Evolutionary conservation across 2,113 vertebrate species (phyloP), one percentile per base, ranked within the genome.

Genomic region (Fulmarus glacialis): DNA sequence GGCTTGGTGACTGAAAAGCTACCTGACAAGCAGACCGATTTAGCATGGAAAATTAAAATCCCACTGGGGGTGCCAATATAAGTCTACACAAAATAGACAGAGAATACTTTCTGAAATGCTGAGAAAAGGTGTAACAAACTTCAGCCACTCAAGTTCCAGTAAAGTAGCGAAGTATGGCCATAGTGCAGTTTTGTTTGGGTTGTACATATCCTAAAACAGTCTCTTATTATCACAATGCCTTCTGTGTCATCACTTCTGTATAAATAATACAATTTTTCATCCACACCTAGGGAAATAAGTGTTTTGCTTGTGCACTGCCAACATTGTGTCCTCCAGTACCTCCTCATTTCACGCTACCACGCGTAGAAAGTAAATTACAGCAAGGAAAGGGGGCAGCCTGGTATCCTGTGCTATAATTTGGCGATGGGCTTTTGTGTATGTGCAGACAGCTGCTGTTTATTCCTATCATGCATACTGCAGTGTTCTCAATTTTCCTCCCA

Each of bases 401-500:
- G 8, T 63, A 56, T 19, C 60, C 60, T 79, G 53, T 11, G 38
- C 71, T 82, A 8, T 26, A 8, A 19, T 82, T 91, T 82, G 60
- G 87, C 4, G 24, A 8, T 55, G 58, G 60, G 43, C 26, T 89
- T 70, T 15, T 43, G 81, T 77, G 86, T 89, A 23, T 53, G 40
- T 40, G 67, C 9, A 75, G 90, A 67, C 92, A 97, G 96, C 90
- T 95, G 95, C 92, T 97, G 93, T 96, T 96, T 96, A 42, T 96
- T 92, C 77, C 90, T 58, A 23, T 36, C 36, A 15, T 87, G 73
- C 89, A 71, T 50, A 92, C 59, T 95, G 85, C 94, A 89, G 47
- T 89, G 89, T 89, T 97, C 93, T 93, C 88, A 68, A 12, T 91
- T 62, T 93, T 56, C 94, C 96, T 96, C 96, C 96, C 91, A 96